Conservation (phyloP, 37 sponge, comb jelly and placozoan species). For the Hexactinellida sp. region DNA sequence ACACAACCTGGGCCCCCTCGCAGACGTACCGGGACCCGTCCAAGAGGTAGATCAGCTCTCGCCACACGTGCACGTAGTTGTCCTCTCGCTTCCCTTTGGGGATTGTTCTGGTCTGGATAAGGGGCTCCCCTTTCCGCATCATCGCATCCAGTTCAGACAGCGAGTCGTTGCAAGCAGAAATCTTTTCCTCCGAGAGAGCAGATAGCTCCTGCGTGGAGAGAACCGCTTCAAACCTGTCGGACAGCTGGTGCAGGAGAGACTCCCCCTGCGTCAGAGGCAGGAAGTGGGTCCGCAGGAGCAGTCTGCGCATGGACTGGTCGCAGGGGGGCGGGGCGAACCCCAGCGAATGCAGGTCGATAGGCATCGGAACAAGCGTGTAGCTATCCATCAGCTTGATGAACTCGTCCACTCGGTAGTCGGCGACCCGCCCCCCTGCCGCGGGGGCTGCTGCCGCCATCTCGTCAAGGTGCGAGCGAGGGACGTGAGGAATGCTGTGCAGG, state of each 20-base stretch:
- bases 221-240: background rate
- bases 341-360: background rate
- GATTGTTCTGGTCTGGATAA: background rate
- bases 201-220: conserved; percentile 9
- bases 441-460: conserved; percentile 82
- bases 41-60: conserved; percentile 32
- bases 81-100: conserved; percentile 45
- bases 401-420: conserved; percentile 64
- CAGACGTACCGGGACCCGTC: background rate
- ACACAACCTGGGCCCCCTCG: background rate
- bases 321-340: background rate
- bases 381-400: background rate
- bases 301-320: background rate
- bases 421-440: conserved; percentile 65
- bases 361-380: background rate
- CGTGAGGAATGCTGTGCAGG: conserved; percentile 51
- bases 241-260: background rate
- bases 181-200: background rate
- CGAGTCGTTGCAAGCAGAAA: background rate
- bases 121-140: conserved; percentile 7
- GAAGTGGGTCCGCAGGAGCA: background rate
- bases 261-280: background rate
- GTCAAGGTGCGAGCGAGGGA: conserved; percentile 39
- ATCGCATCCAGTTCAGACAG: background rate
- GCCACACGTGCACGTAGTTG: conserved; percentile 61